phyloP scores from a whole-genome alignment of 2,888 invertebrate species.

The Plagodis pulveraria region DNA sequence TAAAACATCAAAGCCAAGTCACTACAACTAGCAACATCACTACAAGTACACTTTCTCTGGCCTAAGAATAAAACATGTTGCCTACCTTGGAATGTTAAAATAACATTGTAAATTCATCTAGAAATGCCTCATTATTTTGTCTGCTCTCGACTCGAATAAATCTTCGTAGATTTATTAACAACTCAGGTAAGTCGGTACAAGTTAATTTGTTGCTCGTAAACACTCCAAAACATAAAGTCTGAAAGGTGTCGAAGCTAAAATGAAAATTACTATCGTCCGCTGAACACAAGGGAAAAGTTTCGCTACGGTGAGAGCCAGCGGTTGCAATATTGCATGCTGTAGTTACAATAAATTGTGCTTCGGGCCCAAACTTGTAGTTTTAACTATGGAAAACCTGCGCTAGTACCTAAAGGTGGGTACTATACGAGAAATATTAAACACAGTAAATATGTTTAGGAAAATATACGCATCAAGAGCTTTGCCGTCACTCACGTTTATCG shows the following conservation, averaged over 20 bases:
- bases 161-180: conserved; percentile 27
- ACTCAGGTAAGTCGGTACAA: conserved; percentile 23
- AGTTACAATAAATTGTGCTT: conserved; percentile 38
- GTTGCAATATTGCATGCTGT: conserved; percentile 40
- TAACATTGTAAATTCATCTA: conserved; percentile 19
- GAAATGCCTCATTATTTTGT: conserved; percentile 20
- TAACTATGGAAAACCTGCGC: conserved; percentile 19
- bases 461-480: conserved; percentile 22
- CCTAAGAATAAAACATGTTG: neutral
- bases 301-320: conserved; percentile 27
- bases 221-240: conserved; percentile 26
- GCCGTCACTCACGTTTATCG: conserved; percentile 21
- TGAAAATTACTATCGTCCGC: conserved; percentile 23
- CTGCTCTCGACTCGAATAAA: conserved; percentile 24
- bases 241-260: conserved; percentile 26
- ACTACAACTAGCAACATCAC: too few relatives aligned
- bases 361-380: conserved; percentile 32
- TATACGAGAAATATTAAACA: conserved; percentile 19
- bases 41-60: too few relatives aligned
- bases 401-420: too few relatives aligned
- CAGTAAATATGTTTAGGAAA: conserved; percentile 27
- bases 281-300: conserved; percentile 30
- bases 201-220: conserved; percentile 31
- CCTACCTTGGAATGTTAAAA: conserved; percentile 9
- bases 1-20: too few relatives aligned